Base-by-base conservation (phyloP, 2,888 invertebrate species). In the Machimus atricapillus region DNA sequence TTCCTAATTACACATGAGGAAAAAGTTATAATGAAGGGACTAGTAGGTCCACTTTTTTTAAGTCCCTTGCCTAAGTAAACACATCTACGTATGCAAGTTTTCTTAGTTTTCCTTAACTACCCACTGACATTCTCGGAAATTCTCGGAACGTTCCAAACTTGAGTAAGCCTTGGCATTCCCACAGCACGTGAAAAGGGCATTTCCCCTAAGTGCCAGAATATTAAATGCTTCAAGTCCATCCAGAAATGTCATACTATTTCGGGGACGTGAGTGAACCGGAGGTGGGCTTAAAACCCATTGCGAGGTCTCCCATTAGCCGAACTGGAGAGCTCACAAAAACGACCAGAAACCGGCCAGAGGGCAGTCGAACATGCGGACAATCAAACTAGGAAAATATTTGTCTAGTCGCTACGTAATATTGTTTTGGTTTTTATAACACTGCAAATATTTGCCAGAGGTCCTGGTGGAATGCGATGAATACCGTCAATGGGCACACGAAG, bases 301-400 rank as follows among this genome's bases (percentile, higher is more conserved):
- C 27, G 27, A 66, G 8, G 23, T 66, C 66, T 31, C 56, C 56
- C 56, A 81, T 81, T 81, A 81, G 27, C 81, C 27, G 16, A 46
- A 52, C 34, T 31, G 52, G 56, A 66, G 66, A 27, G 66, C 23
- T 66, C 27, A 66, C 66, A 66, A 66, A 66, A 66, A 66, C 66
- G 14, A 66, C 23, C 66, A 19, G 23, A 27, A 19, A 66, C 27
- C 66, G 66, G 66, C 66, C 66, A 66, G 66, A 66, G 66, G 66
- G 66, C 66, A 66, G 66, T 52, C 58, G 58, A 82, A 58, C 19
- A 34, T 23, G 66, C 82, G 37, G 66, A 77, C 86, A 77, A 86
- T 86, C 77, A 86, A 86, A 78, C 86, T 78, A 78, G 86, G 37
- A 86, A 86, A 86, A 86, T 86, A 78, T 86, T 86, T 77, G 78